Percentiles rank a stretch among this genome's conserved stretches.
Conservation (phyloP, 1,140 invertebrate species). For the Ceratosolen fusciceps region DNA sequence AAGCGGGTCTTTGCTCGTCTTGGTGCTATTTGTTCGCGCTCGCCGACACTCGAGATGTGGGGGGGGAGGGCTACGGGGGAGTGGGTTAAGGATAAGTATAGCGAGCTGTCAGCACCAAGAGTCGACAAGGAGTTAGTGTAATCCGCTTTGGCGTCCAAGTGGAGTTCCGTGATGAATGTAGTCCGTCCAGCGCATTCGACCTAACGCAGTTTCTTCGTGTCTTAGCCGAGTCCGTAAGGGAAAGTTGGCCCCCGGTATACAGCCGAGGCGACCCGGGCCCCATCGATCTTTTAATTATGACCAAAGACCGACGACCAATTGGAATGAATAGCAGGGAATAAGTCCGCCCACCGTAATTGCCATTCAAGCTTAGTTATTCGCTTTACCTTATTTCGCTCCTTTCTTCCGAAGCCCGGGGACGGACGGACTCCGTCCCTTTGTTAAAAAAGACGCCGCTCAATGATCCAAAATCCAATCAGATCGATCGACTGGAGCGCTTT, state of each 20-base stretch:
- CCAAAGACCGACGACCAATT: conserved; percentile 48
- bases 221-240: background rate
- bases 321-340: conserved; percentile 50
- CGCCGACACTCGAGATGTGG: too few species aligned
- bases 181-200: conserved; percentile 47
- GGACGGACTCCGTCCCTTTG: background rate
- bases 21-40: too few species aligned
- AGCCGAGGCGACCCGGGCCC: conserved; percentile 48
- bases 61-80: too few species aligned
- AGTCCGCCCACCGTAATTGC: background rate
- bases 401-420: background rate
- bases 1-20: background rate
- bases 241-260: background rate
- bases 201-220: background rate
- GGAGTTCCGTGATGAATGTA: conserved; percentile 53
- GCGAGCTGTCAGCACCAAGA: conserved; percentile 31
- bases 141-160: conserved; percentile 49
- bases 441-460: background rate
- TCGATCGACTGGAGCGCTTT: conserved; percentile 20
- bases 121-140: conserved; percentile 59
- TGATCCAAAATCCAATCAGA: conserved; percentile 31
- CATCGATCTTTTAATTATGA: conserved; percentile 63
- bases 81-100: too few species aligned
- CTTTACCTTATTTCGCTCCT: background rate
- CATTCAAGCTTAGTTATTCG: background rate